These are phyloP conservation scores for Oncopodura yosiiana DNA, from an alignment of 1,140 invertebrate genomes.

Conservation along the genomic window DNA sequence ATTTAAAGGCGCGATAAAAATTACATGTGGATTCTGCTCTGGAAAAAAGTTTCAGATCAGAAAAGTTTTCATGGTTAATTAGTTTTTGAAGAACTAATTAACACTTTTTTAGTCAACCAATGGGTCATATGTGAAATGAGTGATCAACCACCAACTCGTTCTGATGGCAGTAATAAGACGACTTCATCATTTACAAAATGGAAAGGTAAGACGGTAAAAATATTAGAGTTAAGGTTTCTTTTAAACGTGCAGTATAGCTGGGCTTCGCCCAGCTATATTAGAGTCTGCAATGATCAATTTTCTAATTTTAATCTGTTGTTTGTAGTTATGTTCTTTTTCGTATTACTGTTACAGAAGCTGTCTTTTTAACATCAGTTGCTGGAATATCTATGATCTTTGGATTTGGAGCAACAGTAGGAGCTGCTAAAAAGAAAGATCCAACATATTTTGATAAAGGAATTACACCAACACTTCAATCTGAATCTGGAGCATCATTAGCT, in stretches of 20 bases:
- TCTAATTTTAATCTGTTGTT: background rate
- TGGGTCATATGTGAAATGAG: too few species aligned
- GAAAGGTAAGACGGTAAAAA: constrained; percentile 2
- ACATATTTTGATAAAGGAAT: constrained; percentile 67
- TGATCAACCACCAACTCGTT: too few species aligned
- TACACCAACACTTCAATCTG: constrained; percentile 39
- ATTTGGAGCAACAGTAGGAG: constrained; percentile 64
- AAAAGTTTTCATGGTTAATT: too few species aligned
- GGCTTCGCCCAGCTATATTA: too few species aligned
- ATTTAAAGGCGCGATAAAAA: too few species aligned
- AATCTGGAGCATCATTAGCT: constrained; percentile 67
- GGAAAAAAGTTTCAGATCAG: too few species aligned
- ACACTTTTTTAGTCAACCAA: too few species aligned
- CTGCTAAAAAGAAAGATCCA: constrained; percentile 68
- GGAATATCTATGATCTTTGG: constrained; percentile 69
- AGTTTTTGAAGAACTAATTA: too few species aligned
- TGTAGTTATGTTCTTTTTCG: background rate
- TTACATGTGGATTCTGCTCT: too few species aligned
- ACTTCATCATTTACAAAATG: constrained; percentile 9
- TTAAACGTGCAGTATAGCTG: too few species aligned
- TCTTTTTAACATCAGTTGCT: constrained; percentile 65
- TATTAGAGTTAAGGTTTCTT: background rate
- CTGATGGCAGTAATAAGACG: too few species aligned
- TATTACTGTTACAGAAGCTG: constrained; percentile 52
- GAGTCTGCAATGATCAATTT: background rate